phyloP scores from a whole-genome alignment of 2,113 vertebrate genomes.

The Scomber scombrus region DNA sequence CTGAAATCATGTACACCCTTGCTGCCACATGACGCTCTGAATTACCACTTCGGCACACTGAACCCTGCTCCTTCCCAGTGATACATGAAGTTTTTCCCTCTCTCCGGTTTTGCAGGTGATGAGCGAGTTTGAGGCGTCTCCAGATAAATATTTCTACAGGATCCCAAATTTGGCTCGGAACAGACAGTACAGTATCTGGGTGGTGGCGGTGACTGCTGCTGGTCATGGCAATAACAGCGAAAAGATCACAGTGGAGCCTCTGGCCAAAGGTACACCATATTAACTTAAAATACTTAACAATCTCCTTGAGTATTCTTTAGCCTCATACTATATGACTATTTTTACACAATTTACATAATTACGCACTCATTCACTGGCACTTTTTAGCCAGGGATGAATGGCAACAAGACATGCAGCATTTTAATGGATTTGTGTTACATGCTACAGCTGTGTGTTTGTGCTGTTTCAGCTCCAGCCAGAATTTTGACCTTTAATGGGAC shows the following conservation, averaged over 20 bases:
- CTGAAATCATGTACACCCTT: background rate
- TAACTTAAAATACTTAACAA: background rate
- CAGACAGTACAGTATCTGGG: conserved; percentile 97
- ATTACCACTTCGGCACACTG: background rate
- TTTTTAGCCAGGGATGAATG: background rate
- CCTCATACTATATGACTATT: too few species aligned
- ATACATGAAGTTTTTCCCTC: conserved; percentile 52
- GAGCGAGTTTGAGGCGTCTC: conserved; percentile 98
- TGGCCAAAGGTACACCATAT: conserved; percentile 91
- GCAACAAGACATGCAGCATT: background rate
- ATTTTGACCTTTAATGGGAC: conserved; percentile 97
- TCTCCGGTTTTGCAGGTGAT: conserved; percentile 89
- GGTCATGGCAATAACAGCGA: conserved; percentile 98
- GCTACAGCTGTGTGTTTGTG: background rate
- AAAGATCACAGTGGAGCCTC: conserved; percentile 95
- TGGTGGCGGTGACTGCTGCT: conserved; percentile 95
- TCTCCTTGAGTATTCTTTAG: background rate
- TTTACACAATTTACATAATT: too few species aligned
- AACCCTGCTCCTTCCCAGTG: conserved; percentile 19
- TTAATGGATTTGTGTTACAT: background rate
- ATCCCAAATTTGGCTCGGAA: conserved; percentile 95
- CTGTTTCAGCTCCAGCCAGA: conserved; percentile 90
- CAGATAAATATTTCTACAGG: conserved; percentile 95
- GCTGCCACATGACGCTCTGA: background rate
- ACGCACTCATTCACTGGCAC: too few species aligned